phyloP scores from a whole-genome alignment of 2,797 vertebrate genomes.

The Galagoides demidoff region DNA sequence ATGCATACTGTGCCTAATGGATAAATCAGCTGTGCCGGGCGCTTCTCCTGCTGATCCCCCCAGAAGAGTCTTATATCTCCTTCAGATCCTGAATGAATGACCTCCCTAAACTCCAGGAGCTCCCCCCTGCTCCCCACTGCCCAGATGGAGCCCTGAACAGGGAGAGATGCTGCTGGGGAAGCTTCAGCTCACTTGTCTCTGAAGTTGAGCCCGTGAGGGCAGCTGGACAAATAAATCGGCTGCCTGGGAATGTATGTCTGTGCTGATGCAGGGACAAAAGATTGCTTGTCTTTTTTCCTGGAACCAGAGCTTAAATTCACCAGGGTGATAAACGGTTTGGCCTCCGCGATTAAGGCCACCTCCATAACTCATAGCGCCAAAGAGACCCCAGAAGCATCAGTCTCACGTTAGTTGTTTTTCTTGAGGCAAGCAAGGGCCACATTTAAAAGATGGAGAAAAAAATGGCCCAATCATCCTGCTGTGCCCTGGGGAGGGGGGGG shows the following conservation, averaged over 20 bases:
- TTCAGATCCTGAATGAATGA: rapidly evolving
- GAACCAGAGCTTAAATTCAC: slow-evolving; percentile 9
- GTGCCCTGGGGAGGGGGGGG: not conserved
- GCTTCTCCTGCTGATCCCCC: rapidly evolving
- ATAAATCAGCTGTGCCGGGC: not conserved
- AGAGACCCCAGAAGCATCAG: not conserved
- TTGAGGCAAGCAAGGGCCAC: not conserved
- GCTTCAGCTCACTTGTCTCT: not conserved
- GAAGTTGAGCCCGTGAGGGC: not conserved
- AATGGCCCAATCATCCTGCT: not conserved
- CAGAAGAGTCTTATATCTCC: not conserved
- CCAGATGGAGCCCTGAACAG: rapidly evolving
- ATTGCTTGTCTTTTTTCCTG: not conserved
- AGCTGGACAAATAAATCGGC: rapidly evolving
- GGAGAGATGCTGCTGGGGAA: not conserved
- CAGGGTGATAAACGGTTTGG: not conserved
- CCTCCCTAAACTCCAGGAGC: not conserved
- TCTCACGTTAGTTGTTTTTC: not conserved
- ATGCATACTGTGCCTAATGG: rapidly evolving
- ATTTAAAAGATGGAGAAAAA: not conserved
- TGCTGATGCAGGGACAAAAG: not conserved
- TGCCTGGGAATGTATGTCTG: not conserved
- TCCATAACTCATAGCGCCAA: not conserved
- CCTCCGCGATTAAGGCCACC: not conserved
- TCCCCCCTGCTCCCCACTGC: rapidly evolving